Evolutionary conservation across 2,797 vertebrate genomes (phyloP).

Genomic region (Rhinogobio ventralis): DNA sequence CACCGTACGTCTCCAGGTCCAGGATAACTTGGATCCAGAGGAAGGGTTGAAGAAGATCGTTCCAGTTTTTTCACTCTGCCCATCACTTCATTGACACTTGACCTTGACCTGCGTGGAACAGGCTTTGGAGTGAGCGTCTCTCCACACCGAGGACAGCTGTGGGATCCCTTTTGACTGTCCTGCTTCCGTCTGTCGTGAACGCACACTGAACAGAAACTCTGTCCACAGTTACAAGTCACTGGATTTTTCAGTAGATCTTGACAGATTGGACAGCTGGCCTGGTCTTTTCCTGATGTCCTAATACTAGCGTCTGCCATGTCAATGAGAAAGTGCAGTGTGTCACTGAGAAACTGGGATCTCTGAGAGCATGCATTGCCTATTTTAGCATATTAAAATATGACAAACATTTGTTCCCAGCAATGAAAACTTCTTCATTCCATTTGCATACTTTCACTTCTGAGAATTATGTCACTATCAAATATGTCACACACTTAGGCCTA

Average conservation of each 20-base stretch:
- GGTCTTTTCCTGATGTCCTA: background rate
- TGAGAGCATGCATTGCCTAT: background rate
- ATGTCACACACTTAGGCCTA: too few species aligned
- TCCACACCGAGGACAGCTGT: background rate
- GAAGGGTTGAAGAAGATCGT: background rate
- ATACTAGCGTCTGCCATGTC: background rate
- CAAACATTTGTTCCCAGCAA: background rate
- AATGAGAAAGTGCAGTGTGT: background rate
- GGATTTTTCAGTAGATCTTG: background rate
- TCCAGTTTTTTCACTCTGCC: background rate
- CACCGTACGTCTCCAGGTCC: background rate
- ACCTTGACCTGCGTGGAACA: background rate
- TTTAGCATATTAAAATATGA: background rate
- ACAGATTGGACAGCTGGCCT: background rate
- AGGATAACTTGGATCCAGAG: background rate
- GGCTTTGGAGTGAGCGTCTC: background rate
- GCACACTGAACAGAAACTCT: background rate
- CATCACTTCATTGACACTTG: background rate
- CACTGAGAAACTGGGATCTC: background rate
- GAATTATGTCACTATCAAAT: background rate
- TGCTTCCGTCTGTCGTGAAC: background rate
- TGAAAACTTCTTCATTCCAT: background rate
- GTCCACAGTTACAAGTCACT: constrained; percentile 3
- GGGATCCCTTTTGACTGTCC: background rate
- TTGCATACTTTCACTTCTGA: background rate